Evolutionary conservation across 2,797 vertebrate species (phyloP).

Genomic region (Pseudocheirus occidentalis): DNA sequence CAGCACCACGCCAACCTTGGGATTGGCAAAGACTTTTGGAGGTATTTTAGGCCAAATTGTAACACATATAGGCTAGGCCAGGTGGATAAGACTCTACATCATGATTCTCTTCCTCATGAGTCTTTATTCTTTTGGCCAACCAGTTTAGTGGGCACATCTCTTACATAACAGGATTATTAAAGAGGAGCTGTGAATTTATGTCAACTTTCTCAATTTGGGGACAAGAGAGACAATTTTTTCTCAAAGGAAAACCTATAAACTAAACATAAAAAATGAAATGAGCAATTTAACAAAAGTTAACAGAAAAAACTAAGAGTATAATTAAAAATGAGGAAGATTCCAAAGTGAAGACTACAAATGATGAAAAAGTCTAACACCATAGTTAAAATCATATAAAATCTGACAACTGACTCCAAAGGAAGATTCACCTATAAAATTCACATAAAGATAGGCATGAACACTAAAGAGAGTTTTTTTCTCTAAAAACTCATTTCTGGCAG

Average conservation of each 20-base stretch:
- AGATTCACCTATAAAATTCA: constrained; percentile 32
- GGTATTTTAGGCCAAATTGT: constrained; percentile 6
- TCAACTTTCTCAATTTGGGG: constrained; percentile 11
- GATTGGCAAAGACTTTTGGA: background rate
- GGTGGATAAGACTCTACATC: background rate
- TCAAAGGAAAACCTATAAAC: constrained; percentile 55
- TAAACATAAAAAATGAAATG: constrained; percentile 29
- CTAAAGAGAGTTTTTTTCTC: constrained; percentile 44
- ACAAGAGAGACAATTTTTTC: constrained; percentile 28
- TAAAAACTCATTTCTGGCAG: constrained; percentile 57
- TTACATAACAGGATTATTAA: background rate
- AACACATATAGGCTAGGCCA: background rate
- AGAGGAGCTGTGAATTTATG: constrained; percentile 13
- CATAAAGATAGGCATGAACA: constrained; percentile 28
- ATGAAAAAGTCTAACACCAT: constrained; percentile 12
- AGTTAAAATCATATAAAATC: constrained; percentile 12
- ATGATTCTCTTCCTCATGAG: background rate
- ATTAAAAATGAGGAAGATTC: background rate
- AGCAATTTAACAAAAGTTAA: constrained; percentile 20
- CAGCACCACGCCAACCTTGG: background rate
- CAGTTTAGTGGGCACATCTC: background rate
- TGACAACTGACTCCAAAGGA: background rate
- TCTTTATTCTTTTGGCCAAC: background rate
- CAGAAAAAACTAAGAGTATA: background rate
- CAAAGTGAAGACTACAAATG: constrained; percentile 10